Evolutionary conservation across 2,113 vertebrate genomes (phyloP), one percentile per base, ranked within the genome.

Genomic region (Macquaria ambigua): DNA sequence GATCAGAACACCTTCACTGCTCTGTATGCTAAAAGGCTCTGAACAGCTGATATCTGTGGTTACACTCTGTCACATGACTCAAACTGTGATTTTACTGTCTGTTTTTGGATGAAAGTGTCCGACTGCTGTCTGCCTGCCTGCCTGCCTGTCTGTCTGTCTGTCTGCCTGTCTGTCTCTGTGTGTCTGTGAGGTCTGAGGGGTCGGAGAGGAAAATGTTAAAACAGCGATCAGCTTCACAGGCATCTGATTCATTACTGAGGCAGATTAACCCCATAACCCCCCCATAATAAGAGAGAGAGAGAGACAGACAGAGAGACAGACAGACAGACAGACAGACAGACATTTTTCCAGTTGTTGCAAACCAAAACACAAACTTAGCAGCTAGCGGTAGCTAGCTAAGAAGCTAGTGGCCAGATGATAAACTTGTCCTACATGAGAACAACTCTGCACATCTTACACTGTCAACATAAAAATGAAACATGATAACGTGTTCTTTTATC

Each of bases 21-120:
- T 43, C 71, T 46, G 55, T 12, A 4, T 28, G 43, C n/a, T 9
- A 52, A 56, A 53, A n/a, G 75, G 58, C 82, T 66, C 46, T 12
- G 61, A 67, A 76, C 68, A 81, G 77, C 73, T 16, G 71, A 31
- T 31, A 15, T 31, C 62, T 76, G 69, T 31, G 73, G 66, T 59
- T 21, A 63, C 77, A 59, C 68, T 69, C 48, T 43, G 59, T 79
- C 70, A 43, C 70, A 52, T 5, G 56, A 64, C 31, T 25, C 58
- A 75, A 64, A 63, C 67, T 77, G 82, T 59, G 83, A 74, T 7
- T 20, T 48, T 28, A 55, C 23, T 21, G 68, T 67, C 68, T 58
- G 83, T 55, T 39, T 79, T 28, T 56, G 71, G 48, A 66, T 5
- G n/a, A 28, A 67, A 55, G 62, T 53, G 61, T 66, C 23, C 1